A percentile compares a stretch with the other conserved stretches of the same genome.
Evolutionary conservation across 2,113 vertebrate genomes (phyloP).

Genomic region (Triplophysa dalaica): DNA sequence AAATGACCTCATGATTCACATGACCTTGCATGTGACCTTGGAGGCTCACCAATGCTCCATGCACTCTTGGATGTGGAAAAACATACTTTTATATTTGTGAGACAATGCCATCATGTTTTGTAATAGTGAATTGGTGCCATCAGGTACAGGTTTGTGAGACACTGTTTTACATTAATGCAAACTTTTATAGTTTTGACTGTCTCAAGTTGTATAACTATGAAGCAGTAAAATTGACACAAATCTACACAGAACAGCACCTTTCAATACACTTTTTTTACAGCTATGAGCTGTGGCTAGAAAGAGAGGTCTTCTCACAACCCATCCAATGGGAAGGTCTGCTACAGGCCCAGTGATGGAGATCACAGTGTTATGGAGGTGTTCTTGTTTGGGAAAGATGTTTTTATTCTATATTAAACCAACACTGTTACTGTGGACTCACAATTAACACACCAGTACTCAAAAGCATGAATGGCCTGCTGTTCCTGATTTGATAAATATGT

Average conservation of each 20-base stretch:
- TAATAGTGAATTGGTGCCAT: too few relatives aligned
- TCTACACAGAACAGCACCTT: too few relatives aligned
- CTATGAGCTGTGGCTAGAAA: conserved; percentile 95
- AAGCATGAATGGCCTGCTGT: conserved; percentile 51
- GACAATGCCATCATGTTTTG: too few relatives aligned
- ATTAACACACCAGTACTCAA: conserved; percentile 28
- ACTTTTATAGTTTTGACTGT: too few relatives aligned
- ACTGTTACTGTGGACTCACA: background rate
- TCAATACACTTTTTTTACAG: conserved; percentile 82
- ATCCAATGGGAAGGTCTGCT: conserved; percentile 97
- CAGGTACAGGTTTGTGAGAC: too few relatives aligned
- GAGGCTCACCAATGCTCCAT: too few relatives aligned
- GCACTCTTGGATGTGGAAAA: too few relatives aligned
- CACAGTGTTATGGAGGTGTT: background rate
- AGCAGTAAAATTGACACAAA: too few relatives aligned
- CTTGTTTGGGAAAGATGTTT: background rate
- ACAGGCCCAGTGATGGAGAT: conserved; percentile 63
- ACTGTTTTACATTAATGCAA: too few relatives aligned
- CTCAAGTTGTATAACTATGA: too few relatives aligned
- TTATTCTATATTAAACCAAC: conserved; percentile 4
- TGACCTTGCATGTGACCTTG: too few relatives aligned
- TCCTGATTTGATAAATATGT: conserved; percentile 30
- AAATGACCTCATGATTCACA: background rate
- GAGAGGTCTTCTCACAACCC: conserved; percentile 95
- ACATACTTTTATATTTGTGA: too few relatives aligned